phyloP scores from a whole-genome alignment of 1,140 invertebrate genomes.

The Tribolium madens region DNA sequence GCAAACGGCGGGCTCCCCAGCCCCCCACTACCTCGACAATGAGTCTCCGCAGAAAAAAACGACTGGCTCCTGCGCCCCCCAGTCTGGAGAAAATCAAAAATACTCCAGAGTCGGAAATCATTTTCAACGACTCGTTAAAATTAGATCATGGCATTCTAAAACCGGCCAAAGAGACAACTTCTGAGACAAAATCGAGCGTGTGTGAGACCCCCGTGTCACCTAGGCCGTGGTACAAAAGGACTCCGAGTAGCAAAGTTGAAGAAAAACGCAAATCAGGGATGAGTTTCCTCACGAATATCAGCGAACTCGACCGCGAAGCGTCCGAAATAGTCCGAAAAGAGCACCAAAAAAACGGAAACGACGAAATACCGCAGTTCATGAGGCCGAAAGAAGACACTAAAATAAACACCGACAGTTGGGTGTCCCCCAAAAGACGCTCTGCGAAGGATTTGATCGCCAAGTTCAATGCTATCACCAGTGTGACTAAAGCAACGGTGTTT shows the following conservation, averaged over 20 bases:
- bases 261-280: constrained; percentile 73
- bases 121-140: constrained; percentile 67
- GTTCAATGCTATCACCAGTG: constrained; percentile 74
- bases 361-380: constrained; percentile 64
- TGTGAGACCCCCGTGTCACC: constrained; percentile 67
- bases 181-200: constrained; percentile 51
- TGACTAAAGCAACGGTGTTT: constrained; percentile 69
- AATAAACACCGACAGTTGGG: constrained; percentile 61
- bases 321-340: constrained; percentile 76
- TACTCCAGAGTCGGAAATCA: constrained; percentile 52
- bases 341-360: constrained; percentile 54
- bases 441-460: constrained; percentile 73
- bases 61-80: constrained; percentile 74
- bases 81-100: constrained; percentile 41
- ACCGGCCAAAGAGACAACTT: constrained; percentile 57
- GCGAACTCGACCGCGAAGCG: constrained; percentile 83
- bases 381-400: constrained; percentile 58
- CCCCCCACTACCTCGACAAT: constrained; percentile 69
- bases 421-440: constrained; percentile 66
- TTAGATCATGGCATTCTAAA: constrained; percentile 67
- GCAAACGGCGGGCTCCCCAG: constrained; percentile 78
- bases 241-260: constrained; percentile 59
- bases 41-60: constrained; percentile 70
- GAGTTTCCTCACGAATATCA: constrained; percentile 82
- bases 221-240: constrained; percentile 76